Base-by-base conservation (phyloP, 2,888 invertebrate genomes). In the Galeruca laticollis region DNA sequence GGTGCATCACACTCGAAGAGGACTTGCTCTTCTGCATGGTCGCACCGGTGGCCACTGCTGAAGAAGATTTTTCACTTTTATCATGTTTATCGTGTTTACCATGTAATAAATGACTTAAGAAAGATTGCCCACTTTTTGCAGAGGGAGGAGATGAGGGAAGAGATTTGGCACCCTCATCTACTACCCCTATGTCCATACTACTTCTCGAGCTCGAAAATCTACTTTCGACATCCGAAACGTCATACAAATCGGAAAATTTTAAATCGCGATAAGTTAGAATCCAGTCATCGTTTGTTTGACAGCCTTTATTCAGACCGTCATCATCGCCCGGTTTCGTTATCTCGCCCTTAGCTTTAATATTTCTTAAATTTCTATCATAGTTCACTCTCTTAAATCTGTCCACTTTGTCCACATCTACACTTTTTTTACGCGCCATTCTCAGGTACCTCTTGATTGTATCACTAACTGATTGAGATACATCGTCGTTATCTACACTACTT, bases 11-110 rank as follows among this genome's bases (percentile, higher is more conserved):
- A 87, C 93, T 94, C 83, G 94, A 93, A 77, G 94, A 93, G 33
- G 94, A 94, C 85, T 95, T 94, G 81, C 94, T 95, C 88, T 95
- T 95, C 90, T 95, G 94, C 95, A 95, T 95, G 84, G 90, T 90
- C 80, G 85, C 84, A 79, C 86, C 86, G 87, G 86, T 86, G 87
- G 81, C 77, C 72, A 79, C 79, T 77, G 81, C 75, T 75, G 83
- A 75, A 77, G 76, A 76, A 72, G 67, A 60, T 70, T 74, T 72
- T 69, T 77, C 75, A 67, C 65, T 73, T 78, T 80, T 80, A 74
- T 80, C 80, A 62, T 81, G 76, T 74, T 79, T 78, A 61, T 80
- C 82, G 76, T 86, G 65, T 76, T 87, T 86, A 77, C 90, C 89
- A 83, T 89, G 89, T 68, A 89, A 84, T 76, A 91, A 86, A 81